Evolutionary conservation across 2,113 vertebrate genomes (phyloP).

Genomic region (Cheilinus undulatus): DNA sequence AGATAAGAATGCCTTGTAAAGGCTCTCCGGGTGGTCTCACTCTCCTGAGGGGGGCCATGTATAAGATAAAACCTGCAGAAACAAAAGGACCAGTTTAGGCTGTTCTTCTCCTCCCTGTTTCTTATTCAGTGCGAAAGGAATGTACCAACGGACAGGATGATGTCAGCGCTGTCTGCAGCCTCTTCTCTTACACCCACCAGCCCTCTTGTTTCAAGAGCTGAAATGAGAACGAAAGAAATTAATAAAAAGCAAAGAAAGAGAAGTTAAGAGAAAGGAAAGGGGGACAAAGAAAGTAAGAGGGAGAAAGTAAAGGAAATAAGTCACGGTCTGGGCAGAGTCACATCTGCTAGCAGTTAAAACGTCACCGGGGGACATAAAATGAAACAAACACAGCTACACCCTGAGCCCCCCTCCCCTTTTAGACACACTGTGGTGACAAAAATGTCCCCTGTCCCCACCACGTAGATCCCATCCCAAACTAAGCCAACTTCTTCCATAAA

Average conservation of each 20-base stretch:
- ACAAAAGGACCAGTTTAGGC: slow-evolving; percentile 43
- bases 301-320: slow-evolving; percentile 58
- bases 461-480: slow-evolving; percentile 8
- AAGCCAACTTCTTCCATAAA: neutral
- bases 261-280: neutral
- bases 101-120: slow-evolving; percentile 21
- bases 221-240: slow-evolving; percentile 24
- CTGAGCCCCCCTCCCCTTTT: slow-evolving; percentile 21
- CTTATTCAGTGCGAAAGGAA: slow-evolving; percentile 73
- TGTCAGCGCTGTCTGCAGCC: slow-evolving; percentile 69
- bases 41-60: slow-evolving; percentile 2
- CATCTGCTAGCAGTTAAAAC: slow-evolving; percentile 79
- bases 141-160: slow-evolving; percentile 68
- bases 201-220: slow-evolving; percentile 27
- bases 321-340: slow-evolving; percentile 61
- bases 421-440: slow-evolving; percentile 48
- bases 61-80: slow-evolving; percentile 45
- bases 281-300: neutral
- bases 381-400: slow-evolving; percentile 38
- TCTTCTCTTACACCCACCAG: slow-evolving; percentile 53
- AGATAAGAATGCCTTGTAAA: slow-evolving; percentile 19
- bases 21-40: slow-evolving; percentile 41
- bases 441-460: slow-evolving; percentile 40
- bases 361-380: slow-evolving; percentile 66
- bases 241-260: neutral